phyloP scores from a whole-genome alignment of 2,888 invertebrate genomes.

The Leucophora obtusa region DNA sequence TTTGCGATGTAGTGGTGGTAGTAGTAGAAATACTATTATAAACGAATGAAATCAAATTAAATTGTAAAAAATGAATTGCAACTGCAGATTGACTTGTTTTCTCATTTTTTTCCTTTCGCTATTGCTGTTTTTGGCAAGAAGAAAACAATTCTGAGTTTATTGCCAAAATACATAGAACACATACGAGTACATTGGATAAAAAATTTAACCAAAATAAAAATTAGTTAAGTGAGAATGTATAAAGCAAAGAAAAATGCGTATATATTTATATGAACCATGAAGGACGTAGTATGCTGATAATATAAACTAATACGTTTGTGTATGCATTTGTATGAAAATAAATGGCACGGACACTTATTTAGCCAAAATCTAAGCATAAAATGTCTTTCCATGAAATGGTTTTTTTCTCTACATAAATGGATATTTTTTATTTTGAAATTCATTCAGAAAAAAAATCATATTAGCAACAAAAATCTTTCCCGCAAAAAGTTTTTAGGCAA shows the following conservation, averaged over 20 bases:
- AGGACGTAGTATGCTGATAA: not conserved
- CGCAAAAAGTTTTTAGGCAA: too few species aligned
- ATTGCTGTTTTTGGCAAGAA: not conserved
- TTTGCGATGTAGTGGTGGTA: not conserved
- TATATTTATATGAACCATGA: conserved; percentile 29
- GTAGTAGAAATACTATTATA: conserved; percentile 8
- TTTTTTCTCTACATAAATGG: not conserved
- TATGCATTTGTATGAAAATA: not conserved
- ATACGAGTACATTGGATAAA: conserved; percentile 30
- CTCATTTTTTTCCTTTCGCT: not conserved
- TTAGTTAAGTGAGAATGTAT: conserved; percentile 16
- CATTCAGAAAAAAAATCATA: too few species aligned
- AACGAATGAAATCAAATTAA: conserved; percentile 52
- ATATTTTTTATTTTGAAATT: too few species aligned
- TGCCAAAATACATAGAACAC: conserved; percentile 39
- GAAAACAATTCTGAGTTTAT: conserved; percentile 17
- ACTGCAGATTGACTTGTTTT: conserved; percentile 54
- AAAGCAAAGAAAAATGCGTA: conserved; percentile 43
- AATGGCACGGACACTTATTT: not conserved
- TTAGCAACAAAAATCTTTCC: too few species aligned
- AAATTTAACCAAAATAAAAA: conserved; percentile 53
- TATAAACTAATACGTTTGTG: not conserved
- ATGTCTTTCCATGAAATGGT: not conserved
- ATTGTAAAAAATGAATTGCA: conserved; percentile 54
- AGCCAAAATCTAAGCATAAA: not conserved